Base-by-base conservation (phyloP, 1,140 invertebrate species). In the Macrosteles quadrilineatus region DNA sequence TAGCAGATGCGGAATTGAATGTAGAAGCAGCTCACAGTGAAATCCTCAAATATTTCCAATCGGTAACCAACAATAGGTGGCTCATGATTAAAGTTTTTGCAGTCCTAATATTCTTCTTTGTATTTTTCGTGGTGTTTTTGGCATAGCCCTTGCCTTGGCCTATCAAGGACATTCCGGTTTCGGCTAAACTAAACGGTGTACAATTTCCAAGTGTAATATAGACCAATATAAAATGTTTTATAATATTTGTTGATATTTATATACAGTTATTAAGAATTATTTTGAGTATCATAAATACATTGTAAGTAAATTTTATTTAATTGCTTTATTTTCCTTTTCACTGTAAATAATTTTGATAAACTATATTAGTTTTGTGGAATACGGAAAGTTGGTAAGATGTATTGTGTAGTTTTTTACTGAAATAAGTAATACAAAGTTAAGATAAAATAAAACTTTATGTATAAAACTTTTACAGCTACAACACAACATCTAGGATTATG, bases 51-150 rank as follows among this genome's bases (percentile, higher is more conserved):
- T 99, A 99, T 83, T 99, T 99, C 80, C 95, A 96, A 81, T 96
- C 94, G 23, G 93, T 99, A 21, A 94, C 96, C 12, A 96, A 93
- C 50, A 99, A 99, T 84, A 87, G 98, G 76, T 99, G 97, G 94
- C 85, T 99, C 12, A 99, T 99, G 96, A 94, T 99, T 75, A 99
- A 99, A 87, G 92, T 99, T 71, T 99, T 99, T 84, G 97, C 90
- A 67, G 94, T 99, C 64, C 84, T 99, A 29, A 97, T 99, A 85
- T 92, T 99, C 78, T 99, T 99, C 86, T 99, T 99, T 81, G 91
- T 99, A 80, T 95, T 99, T 80, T 99, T 99, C 86, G 91, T 99
- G 79, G 89, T 99, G 75, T 98, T 99, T 83, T 83, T 95, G 83
- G 90, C 92, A 76, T 95, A 88, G 79, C 65, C 55, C n/a, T 30